phyloP scores from a whole-genome alignment of 2,113 vertebrate species.

The Eonycteris spelaea region DNA sequence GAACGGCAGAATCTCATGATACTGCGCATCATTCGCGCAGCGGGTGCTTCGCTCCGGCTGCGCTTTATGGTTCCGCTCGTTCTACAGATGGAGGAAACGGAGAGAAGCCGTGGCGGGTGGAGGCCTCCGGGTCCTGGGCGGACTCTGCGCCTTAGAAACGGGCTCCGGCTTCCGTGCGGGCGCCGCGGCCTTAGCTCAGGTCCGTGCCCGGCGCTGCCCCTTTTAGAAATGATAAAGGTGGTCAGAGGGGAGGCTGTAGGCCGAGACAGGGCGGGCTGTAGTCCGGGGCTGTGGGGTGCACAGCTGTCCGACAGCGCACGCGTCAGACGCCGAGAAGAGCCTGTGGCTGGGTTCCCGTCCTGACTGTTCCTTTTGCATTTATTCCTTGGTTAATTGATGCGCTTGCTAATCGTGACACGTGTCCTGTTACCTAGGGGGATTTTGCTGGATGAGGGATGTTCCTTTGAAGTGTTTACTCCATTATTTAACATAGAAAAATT shows the following conservation, averaged over 20 bases:
- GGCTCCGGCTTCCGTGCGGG: not conserved
- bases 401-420: not conserved
- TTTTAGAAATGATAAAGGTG: not conserved
- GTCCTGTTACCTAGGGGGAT: not conserved
- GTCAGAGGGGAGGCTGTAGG: not conserved
- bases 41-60: not conserved
- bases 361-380: not conserved
- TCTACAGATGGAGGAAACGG: not conserved
- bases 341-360: rapidly evolving
- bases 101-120: not conserved
- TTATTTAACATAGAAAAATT: not conserved
- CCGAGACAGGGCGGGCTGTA: not conserved
- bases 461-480: not conserved
- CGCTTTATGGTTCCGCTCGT: not conserved
- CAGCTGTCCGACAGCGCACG: not conserved
- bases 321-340: not conserved
- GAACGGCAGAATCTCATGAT: not conserved
- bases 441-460: not conserved
- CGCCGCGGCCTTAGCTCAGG: not conserved
- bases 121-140: not conserved
- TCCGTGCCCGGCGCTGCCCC: not conserved
- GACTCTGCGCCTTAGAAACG: not conserved
- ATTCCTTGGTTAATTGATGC: not conserved
- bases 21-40: not conserved
- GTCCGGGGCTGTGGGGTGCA: too few relatives aligned